These are phyloP conservation scores for Eupithecia inturbata DNA, from an alignment of 2,888 invertebrate species.

Conservation along the genomic window DNA sequence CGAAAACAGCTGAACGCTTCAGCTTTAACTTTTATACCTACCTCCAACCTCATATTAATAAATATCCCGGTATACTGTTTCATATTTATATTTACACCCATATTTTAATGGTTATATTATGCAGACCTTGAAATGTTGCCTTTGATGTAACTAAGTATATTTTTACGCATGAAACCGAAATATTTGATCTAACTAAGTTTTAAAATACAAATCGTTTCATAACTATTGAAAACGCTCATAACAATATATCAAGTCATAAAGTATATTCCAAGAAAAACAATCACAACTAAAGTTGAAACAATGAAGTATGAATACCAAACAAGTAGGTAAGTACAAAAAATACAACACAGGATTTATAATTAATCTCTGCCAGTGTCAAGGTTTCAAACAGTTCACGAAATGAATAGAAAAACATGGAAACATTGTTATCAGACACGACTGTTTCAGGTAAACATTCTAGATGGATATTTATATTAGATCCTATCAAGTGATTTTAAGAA, in stretches of 20 bases:
- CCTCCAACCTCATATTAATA: neutral
- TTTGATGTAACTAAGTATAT: neutral
- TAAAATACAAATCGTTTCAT: neutral
- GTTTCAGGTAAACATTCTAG: neutral
- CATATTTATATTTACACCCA: neutral
- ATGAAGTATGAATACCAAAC: slow-evolving; percentile 35
- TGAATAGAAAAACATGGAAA: slow-evolving; percentile 14
- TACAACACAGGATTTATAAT: slow-evolving; percentile 40
- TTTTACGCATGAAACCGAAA: neutral
- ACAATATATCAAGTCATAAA: slow-evolving; percentile 16
- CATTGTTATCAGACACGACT: neutral
- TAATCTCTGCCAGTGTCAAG: slow-evolving; percentile 45
- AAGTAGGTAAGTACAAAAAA: slow-evolving; percentile 31
- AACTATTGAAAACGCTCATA: slow-evolving; percentile 2
- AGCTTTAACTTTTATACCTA: slow-evolving; percentile 16
- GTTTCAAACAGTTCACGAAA: slow-evolving; percentile 26
- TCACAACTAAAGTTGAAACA: slow-evolving; percentile 31
- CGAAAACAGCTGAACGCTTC: slow-evolving; percentile 30
- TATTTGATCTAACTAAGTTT: neutral
- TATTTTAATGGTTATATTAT: too few species aligned
- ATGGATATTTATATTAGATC: too few species aligned
- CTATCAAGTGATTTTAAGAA: too few species aligned
- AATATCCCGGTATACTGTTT: neutral
- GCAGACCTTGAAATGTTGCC: neutral
- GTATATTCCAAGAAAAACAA: slow-evolving; percentile 28